These are phyloP conservation scores for Zaprionus nigranus DNA, from an alignment of 1,140 invertebrate genomes.

Conservation along the genomic window DNA sequence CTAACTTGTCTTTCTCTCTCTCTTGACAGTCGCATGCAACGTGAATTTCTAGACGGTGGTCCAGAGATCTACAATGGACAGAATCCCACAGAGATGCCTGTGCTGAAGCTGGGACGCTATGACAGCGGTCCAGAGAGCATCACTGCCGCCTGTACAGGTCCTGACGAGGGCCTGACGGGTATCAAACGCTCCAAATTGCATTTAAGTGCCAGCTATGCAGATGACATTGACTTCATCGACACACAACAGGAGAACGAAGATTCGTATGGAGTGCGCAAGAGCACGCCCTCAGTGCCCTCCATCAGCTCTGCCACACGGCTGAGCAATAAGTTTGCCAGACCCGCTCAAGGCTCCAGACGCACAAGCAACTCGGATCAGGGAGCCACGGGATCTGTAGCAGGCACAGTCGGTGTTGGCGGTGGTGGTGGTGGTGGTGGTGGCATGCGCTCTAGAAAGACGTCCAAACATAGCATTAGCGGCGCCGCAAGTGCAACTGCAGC, in stretches of 20 bases:
- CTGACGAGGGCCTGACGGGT: slow-evolving; percentile 90
- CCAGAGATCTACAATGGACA: slow-evolving; percentile 88
- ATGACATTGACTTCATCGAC: slow-evolving; percentile 92
- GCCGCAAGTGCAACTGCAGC: slow-evolving; percentile 5
- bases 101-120: slow-evolving; percentile 86
- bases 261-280: slow-evolving; percentile 84
- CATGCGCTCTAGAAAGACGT: slow-evolving; percentile 80
- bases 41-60: slow-evolving; percentile 78
- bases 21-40: slow-evolving; percentile 68
- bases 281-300: slow-evolving; percentile 53
- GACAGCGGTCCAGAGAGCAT: slow-evolving; percentile 86
- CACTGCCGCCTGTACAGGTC: slow-evolving; percentile 90
- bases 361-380: slow-evolving; percentile 68
- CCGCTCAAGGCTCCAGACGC: slow-evolving; percentile 40
- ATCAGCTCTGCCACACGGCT: slow-evolving; percentile 49
- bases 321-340: slow-evolving; percentile 61
- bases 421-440: slow-evolving; percentile 34
- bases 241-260: slow-evolving; percentile 87
- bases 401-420: neutral
- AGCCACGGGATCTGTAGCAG: neutral
- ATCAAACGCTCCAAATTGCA: slow-evolving; percentile 89
- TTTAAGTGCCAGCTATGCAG: slow-evolving; percentile 87
- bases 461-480: slow-evolving; percentile 62
- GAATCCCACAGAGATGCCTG: slow-evolving; percentile 88
- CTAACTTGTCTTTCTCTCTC: neutral